Evolutionary conservation across 2,797 vertebrate species (phyloP).

Genomic region (Rhodeus uyekii): DNA sequence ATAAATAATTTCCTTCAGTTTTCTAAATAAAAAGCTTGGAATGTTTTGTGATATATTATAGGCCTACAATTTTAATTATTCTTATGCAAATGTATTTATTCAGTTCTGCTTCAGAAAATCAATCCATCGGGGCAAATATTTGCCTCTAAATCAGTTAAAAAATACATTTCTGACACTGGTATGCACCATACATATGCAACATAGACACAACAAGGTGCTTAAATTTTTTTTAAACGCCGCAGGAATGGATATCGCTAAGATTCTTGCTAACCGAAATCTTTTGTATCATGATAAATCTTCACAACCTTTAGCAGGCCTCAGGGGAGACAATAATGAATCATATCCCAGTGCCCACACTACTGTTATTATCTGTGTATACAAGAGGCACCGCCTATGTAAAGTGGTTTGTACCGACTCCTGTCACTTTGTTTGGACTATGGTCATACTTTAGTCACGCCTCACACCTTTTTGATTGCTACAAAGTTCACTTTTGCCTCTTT

Average conservation of each 20-base stretch:
- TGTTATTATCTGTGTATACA: neutral
- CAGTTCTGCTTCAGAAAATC: neutral
- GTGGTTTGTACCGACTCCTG: slow-evolving; percentile 29
- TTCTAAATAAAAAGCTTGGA: neutral
- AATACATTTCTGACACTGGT: neutral
- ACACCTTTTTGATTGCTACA: slow-evolving; percentile 39
- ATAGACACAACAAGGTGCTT: neutral
- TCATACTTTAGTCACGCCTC: slow-evolving; percentile 13
- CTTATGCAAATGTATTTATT: neutral
- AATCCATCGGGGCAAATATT: neutral
- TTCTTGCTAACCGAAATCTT: neutral
- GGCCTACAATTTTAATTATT: neutral
- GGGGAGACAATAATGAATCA: slow-evolving; percentile 16
- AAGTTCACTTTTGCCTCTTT: neutral
- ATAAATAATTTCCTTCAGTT: neutral
- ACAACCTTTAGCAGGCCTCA: neutral
- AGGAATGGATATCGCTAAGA: neutral
- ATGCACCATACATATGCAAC: neutral
- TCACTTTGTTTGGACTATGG: slow-evolving; percentile 33
- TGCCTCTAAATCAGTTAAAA: neutral
- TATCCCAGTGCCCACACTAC: neutral
- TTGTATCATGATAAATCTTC: neutral
- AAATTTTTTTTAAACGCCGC: neutral
- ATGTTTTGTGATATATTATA: neutral
- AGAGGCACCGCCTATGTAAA: slow-evolving; percentile 41